A percentile compares a stretch with the other conserved stretches of the same genome.
Evolutionary conservation across 2,797 vertebrate species (phyloP).

Genomic region (Erpetoichthys calabaricus): DNA sequence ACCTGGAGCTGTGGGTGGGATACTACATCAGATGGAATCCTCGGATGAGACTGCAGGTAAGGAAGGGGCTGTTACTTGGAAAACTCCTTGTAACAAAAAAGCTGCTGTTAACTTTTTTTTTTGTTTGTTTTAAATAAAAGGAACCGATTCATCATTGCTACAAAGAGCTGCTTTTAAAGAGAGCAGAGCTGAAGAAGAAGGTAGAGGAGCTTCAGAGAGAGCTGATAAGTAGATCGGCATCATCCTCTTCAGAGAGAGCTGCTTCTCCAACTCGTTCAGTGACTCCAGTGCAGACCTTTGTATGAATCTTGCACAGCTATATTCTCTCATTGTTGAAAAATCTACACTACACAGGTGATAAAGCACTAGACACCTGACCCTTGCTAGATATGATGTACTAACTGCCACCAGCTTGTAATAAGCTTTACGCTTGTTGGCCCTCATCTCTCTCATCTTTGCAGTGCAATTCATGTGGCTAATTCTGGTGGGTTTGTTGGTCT

Average conservation of each 20-base stretch:
- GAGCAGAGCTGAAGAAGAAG: slow-evolving; percentile 81
- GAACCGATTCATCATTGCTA: slow-evolving; percentile 82
- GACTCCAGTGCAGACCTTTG: slow-evolving; percentile 79
- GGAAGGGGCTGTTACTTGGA: not conserved
- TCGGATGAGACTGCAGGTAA: slow-evolving; percentile 84
- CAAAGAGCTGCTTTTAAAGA: slow-evolving; percentile 84
- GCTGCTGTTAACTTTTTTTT: not conserved
- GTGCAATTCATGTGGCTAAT: no score
- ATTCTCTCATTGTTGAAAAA: no score
- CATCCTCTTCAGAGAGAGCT: slow-evolving; percentile 64
- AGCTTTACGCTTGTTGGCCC: no score
- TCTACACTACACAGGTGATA: no score
- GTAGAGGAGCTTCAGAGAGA: slow-evolving; percentile 87
- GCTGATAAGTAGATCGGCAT: slow-evolving; percentile 69
- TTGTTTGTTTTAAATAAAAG: slow-evolving; percentile 32
- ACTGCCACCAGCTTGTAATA: no score
- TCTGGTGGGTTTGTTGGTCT: no score
- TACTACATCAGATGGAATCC: slow-evolving; percentile 98
- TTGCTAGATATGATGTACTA: no score
- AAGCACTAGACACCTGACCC: no score
- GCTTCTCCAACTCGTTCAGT: slow-evolving; percentile 74
- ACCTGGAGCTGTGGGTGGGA: slow-evolving; percentile 91
- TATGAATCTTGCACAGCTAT: slow-evolving; percentile 36
- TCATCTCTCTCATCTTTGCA: no score
- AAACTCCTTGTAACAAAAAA: not conserved